Percentiles rank a stretch among this genome's conserved stretches.
Conservation (phyloP, 1,140 invertebrate species). For the Euwallacea similis region DNA sequence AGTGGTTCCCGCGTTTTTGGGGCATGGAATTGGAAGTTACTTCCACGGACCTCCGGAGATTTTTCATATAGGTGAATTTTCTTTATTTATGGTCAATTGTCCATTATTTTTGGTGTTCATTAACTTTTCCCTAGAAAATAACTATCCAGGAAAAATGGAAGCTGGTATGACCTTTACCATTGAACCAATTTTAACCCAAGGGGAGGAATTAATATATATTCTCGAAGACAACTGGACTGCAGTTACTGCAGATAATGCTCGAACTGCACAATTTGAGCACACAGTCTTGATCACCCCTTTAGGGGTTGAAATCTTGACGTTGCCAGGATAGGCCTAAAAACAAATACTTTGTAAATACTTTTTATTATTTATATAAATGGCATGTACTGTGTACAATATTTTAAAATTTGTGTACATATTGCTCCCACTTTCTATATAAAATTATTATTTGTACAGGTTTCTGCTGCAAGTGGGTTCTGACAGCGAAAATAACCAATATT, state of each 20-base stretch:
- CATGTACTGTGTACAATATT: slow-evolving; percentile 49
- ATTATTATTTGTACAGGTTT: slow-evolving; percentile 44
- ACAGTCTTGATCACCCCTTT: slow-evolving; percentile 81
- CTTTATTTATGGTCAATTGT: background rate
- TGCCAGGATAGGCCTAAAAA: slow-evolving; percentile 31
- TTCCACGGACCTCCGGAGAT: slow-evolving; percentile 94
- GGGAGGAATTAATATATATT: slow-evolving; percentile 66
- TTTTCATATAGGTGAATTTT: slow-evolving; percentile 67
- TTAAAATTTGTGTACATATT: slow-evolving; percentile 49
- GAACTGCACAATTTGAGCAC: slow-evolving; percentile 90
- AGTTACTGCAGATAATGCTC: slow-evolving; percentile 72
- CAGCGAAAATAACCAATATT: slow-evolving; percentile 48
- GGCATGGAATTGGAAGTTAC: slow-evolving; percentile 90
- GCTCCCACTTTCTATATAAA: slow-evolving; percentile 47
- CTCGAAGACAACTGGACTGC: slow-evolving; percentile 89
- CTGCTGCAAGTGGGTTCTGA: slow-evolving; percentile 40
- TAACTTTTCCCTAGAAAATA: slow-evolving; percentile 64
- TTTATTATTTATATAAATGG: slow-evolving; percentile 41
- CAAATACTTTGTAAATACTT: slow-evolving; percentile 32
- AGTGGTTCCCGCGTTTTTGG: slow-evolving; percentile 79
- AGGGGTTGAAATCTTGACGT: slow-evolving; percentile 73
- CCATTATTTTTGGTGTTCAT: background rate
- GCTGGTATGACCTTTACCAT: slow-evolving; percentile 93
- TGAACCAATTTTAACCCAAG: slow-evolving; percentile 85
- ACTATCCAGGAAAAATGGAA: slow-evolving; percentile 73